Evolutionary conservation across 2,888 invertebrate genomes (phyloP), one percentile per base, ranked within the genome.

Genomic region (Andrena minutula): DNA sequence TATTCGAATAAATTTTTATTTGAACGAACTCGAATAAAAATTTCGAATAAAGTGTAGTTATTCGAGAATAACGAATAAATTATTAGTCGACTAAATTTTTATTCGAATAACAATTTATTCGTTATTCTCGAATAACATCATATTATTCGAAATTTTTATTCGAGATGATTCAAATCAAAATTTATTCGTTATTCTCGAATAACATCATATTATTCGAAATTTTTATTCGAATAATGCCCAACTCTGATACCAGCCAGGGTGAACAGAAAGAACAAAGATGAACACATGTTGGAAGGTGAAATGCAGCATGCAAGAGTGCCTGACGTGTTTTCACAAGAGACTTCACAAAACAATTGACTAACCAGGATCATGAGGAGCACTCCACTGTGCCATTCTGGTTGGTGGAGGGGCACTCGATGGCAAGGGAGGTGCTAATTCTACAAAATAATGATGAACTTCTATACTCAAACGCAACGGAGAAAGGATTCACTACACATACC

Each of bases 401-500:
- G 94, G 94, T 82, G 95, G 95, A 82, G 95, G 95, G 85, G 95
- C 95, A 83, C 94, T 95, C 90, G 95, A 94, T 90, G 95, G 95
- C 91, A 95, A 93, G 81, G 96, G 95, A 88, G 95, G 95, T 89
- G 95, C 95, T 92, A 95, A 94, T 94, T 95, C 95, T 94, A 95
- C 93, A 94, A 93, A 91, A 92, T 85, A 87, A 85, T 76, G 60
- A 88, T 85, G 82, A 83, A 84, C 70, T 83, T 41, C 16, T 83
- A 89, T 56, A 79, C 69, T 78, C n/a, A 10, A 26, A 56, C 56
- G n/a, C 60, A 49, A 83, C 58, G 60, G 76, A 74, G 94, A 84
- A 94, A 94, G 86, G 93, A 93, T 92, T 93, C 26, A 58, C 69
- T 65, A 56, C 64, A n/a, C 26, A 47, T 92, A 86, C 63, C 63